These are phyloP conservation scores for Drosophila putrida DNA, from an alignment of 2,888 invertebrate genomes.

Conservation along the genomic window DNA sequence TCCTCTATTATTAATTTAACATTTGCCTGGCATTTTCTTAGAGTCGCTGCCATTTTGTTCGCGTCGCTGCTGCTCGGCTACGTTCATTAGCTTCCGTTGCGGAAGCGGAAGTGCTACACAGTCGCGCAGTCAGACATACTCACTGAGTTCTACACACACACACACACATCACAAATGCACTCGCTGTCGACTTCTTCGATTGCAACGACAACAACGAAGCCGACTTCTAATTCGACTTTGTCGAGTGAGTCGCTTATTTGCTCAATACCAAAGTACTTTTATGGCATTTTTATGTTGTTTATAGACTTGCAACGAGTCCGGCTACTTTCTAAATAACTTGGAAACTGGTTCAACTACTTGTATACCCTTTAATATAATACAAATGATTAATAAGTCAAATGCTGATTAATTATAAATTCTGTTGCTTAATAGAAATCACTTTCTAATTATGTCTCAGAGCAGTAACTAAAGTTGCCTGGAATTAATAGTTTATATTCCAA, in stretches of 20 bases:
- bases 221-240: conserved; percentile 48
- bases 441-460: neutral
- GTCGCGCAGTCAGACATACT: conserved; percentile 78
- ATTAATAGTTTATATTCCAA: neutral
- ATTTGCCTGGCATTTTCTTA: conserved; percentile 68
- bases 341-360: neutral
- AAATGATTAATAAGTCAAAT: neutral
- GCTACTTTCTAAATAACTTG: conserved; percentile 26
- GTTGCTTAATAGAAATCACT: neutral
- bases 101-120: conserved; percentile 79
- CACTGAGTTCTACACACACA: conserved; percentile 47
- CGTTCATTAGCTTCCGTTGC: conserved; percentile 77
- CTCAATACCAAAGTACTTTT: conserved; percentile 57
- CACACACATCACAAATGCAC: conserved; percentile 25
- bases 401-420: neutral
- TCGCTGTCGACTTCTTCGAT: conserved; percentile 47
- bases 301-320: conserved; percentile 24
- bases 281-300: conserved; percentile 51
- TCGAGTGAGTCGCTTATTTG: conserved; percentile 56
- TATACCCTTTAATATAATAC: neutral
- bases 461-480: too few relatives aligned
- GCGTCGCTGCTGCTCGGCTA: conserved; percentile 49
- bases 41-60: conserved; percentile 57
- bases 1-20: conserved; percentile 72
- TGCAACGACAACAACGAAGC: conserved; percentile 47